Evolutionary conservation across 2,113 vertebrate genomes (phyloP), one percentile per base, ranked within the genome.

Genomic region (Sturnus vulgaris): DNA sequence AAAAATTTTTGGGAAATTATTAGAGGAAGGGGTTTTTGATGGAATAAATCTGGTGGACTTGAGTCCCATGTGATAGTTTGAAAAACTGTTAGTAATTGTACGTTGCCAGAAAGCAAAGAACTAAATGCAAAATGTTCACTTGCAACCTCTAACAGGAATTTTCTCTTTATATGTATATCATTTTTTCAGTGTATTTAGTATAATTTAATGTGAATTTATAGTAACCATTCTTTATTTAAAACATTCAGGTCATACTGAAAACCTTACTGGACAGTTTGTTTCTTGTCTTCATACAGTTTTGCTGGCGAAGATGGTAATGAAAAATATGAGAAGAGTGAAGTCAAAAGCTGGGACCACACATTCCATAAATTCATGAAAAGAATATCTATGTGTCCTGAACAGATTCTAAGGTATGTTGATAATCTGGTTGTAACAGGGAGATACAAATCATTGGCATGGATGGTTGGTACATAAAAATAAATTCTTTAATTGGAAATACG

Each of bases 291-390:
- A 75, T 76, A 12, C 23, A 98, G 98, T 86, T 94, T 93, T 95
- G 63, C 86, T 69, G 65, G 78, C 83, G 96, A 95, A 82, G 76
- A 68, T 70, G 88, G 60, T 46, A 65, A 56, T 77, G 98, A 99
- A 96, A 96, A 97, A 61, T 99, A 99, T 10, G 98, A 99, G 96
- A 99, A 98, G 91, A 94, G 96, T 55, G 59, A 95, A 78, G 86
- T 96, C 56, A 98, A 96, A 94, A 98, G 95, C 92, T 97, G 97
- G 92, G 98, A 98, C 79, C 91, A 95, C 37, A 88, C 90, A 1
- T 99, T 99, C 88, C 96, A 97, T 79, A 98, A 97, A 91, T 99
- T 99, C 94, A 98, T 99, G 98, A 99, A 99, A 94, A 98, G 95
- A 95, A 97, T 98, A 92, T 97, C 98, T 50, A 2, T 83, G 66